Conservation (phyloP, 2,797 vertebrate genomes). For the Podargus strigoides region DNA sequence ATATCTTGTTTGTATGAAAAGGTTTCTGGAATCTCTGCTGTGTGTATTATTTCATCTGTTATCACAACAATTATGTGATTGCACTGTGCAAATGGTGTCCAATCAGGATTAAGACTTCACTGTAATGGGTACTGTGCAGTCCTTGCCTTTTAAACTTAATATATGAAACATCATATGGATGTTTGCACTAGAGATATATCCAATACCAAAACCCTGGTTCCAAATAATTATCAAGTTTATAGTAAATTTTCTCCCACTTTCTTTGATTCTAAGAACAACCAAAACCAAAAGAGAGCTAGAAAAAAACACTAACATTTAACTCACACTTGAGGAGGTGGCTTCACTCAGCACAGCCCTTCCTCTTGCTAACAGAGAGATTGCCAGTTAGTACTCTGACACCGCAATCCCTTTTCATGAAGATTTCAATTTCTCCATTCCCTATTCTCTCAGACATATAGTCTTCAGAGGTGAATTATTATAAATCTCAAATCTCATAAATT, state of each 20-base stretch:
- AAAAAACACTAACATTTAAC: neutral
- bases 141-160: neutral
- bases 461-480: neutral
- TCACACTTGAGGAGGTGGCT: neutral
- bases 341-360: neutral
- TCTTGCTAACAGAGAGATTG: neutral
- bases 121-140: neutral
- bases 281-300: neutral
- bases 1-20: neutral
- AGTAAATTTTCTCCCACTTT: neutral
- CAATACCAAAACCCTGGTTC: neutral
- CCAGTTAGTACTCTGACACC: neutral
- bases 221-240: neutral
- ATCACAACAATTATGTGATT: neutral
- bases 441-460: neutral
- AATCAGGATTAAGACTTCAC: neutral
- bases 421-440: neutral
- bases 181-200: neutral
- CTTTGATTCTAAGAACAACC: neutral
- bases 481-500: neutral
- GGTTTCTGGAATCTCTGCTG: neutral
- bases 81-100: neutral
- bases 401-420: neutral
- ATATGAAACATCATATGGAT: neutral
- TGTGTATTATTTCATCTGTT: neutral